Conservation (phyloP, 2,888 invertebrate species). For the Cryptocephalus primarius region DNA sequence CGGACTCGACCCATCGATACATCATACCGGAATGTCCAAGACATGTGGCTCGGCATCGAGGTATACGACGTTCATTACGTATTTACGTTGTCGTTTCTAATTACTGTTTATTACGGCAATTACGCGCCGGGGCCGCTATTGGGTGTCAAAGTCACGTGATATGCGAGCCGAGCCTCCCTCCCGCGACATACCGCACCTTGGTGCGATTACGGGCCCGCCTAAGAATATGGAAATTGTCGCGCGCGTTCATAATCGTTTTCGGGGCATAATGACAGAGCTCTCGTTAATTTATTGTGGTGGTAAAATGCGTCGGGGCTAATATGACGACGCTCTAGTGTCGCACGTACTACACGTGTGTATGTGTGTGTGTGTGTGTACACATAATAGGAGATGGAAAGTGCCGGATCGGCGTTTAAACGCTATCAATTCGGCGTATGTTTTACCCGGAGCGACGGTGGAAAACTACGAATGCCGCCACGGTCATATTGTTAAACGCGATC, state of each 20-base stretch:
- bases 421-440: no score
- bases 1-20: no score
- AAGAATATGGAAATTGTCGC: constrained; percentile 20
- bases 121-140: constrained; percentile 27
- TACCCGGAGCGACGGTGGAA: no score
- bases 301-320: constrained; percentile 11
- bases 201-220: constrained; percentile 11
- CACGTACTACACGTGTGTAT: no score
- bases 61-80: constrained; percentile 24
- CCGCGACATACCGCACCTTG: neutral
- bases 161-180: constrained; percentile 16
- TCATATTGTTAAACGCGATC: no score
- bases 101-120: constrained; percentile 37
- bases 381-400: no score
- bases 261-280: constrained; percentile 15
- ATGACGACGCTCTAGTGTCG: no score
- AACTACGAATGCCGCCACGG: no score
- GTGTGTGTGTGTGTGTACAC: no score
- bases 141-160: constrained; percentile 30
- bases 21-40: no score
- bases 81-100: constrained; percentile 35
- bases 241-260: constrained; percentile 16
- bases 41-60: neutral
- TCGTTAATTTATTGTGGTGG: constrained; percentile 20
- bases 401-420: no score